Conservation (phyloP, 2,113 vertebrate genomes). For the Amblyornis subalaris region DNA sequence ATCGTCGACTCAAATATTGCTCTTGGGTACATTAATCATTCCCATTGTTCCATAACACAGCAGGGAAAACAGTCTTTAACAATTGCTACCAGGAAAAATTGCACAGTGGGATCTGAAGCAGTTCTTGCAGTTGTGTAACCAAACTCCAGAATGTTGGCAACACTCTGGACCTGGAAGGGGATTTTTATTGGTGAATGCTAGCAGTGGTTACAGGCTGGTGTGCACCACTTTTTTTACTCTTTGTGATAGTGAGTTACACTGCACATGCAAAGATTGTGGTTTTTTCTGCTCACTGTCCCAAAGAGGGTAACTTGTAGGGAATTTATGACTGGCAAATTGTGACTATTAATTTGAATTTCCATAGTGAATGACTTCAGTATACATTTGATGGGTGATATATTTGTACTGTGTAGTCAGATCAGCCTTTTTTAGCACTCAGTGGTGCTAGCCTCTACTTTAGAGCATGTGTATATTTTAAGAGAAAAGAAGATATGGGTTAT, state of each 20-base stretch:
- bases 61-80: background rate
- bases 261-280: background rate
- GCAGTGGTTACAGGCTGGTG: background rate
- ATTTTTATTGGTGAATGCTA: background rate
- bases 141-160: slow-evolving; percentile 15
- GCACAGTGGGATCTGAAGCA: background rate
- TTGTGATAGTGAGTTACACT: background rate
- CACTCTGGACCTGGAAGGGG: background rate
- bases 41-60: slow-evolving; percentile 44
- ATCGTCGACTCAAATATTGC: background rate
- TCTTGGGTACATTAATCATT: slow-evolving; percentile 19
- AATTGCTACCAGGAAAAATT: slow-evolving; percentile 18
- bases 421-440: background rate
- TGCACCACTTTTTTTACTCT: background rate
- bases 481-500: background rate
- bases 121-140: slow-evolving; percentile 29
- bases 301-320: background rate
- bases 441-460: background rate
- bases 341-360: background rate
- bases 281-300: background rate
- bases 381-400: background rate
- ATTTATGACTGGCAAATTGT: background rate
- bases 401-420: background rate
- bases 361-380: accelerated
- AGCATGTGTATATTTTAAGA: background rate